Conservation (phyloP, 2,113 vertebrate species). For the Epinephelus fuscoguttatus region DNA sequence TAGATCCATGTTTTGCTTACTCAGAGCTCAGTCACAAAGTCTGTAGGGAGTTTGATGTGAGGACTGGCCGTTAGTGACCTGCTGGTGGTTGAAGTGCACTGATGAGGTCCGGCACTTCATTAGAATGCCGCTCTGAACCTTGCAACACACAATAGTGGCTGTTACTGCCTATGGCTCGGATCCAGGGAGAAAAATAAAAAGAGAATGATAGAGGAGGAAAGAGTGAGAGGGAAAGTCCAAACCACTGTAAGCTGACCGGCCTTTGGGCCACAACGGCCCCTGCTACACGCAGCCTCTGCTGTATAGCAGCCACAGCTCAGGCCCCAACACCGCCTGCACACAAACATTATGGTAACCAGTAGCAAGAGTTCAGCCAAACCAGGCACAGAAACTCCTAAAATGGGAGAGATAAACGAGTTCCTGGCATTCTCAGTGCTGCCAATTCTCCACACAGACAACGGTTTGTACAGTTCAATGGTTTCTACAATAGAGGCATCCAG, state of each 20-base stretch:
- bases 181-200: constrained; percentile 69
- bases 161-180: constrained; percentile 70
- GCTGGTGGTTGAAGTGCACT: constrained; percentile 48
- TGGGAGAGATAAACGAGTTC: constrained; percentile 46
- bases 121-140: constrained; percentile 63
- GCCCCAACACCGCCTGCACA: constrained; percentile 27
- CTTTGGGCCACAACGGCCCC: constrained; percentile 27
- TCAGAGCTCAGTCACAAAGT: constrained; percentile 51
- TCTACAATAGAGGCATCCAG: constrained; percentile 60
- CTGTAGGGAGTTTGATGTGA: constrained; percentile 42
- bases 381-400: constrained; percentile 53
- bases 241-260: constrained; percentile 70
- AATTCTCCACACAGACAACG: constrained; percentile 52
- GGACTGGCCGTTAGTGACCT: constrained; percentile 50
- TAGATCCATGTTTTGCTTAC: constrained; percentile 30
- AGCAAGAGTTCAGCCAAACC: constrained; percentile 76
- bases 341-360: constrained; percentile 71
- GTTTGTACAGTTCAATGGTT: constrained; percentile 38
- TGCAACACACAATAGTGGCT: constrained; percentile 67
- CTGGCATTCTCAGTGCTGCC: constrained; percentile 34
- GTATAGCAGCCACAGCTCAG: constrained; percentile 29
- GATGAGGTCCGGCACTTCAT: constrained; percentile 72
- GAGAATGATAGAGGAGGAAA: constrained; percentile 35
- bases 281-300: constrained; percentile 27
- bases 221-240: constrained; percentile 69